Conservation (phyloP, 2,113 vertebrate species). For the Oncorhynchus kisutch region DNA sequence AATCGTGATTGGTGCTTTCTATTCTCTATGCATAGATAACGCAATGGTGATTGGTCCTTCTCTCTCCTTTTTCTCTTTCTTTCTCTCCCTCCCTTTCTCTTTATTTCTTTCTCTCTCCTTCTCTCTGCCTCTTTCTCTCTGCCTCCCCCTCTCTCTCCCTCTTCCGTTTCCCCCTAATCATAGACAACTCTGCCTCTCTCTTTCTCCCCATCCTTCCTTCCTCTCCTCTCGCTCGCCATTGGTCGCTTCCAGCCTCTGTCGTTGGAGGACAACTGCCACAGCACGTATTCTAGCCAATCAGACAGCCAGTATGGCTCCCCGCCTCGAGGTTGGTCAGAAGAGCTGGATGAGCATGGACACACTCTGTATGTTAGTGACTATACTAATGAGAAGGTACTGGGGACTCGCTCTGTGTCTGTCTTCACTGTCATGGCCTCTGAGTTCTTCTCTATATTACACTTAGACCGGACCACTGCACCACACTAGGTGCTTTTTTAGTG, state of each 20-base stretch:
- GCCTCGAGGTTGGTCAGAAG: slow-evolving; percentile 93
- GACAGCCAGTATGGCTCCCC: slow-evolving; percentile 93
- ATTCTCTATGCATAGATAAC: slow-evolving; percentile 4
- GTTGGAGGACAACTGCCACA: slow-evolving; percentile 88
- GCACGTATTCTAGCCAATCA: slow-evolving; percentile 89
- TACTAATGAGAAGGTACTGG: slow-evolving; percentile 95
- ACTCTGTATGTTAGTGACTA: slow-evolving; percentile 94
- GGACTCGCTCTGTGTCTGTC: background rate
- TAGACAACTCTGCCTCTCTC: slow-evolving; percentile 60
- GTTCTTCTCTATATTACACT: no score
- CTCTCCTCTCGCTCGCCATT: slow-evolving; percentile 56
- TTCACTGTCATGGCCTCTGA: no score
- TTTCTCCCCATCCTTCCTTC: slow-evolving; percentile 57
- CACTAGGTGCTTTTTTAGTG: no score
- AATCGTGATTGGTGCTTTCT: slow-evolving; percentile 16
- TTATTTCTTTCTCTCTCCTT: background rate
- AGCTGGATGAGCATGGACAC: slow-evolving; percentile 91
- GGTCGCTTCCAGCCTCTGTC: slow-evolving; percentile 83
- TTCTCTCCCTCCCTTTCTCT: slow-evolving; percentile 8
- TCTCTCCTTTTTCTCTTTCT: background rate
- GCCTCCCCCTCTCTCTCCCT: background rate
- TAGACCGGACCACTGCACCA: no score
- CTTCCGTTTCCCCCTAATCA: background rate
- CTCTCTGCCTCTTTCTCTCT: slow-evolving; percentile 4
- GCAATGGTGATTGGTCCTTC: slow-evolving; percentile 29